Base-by-base conservation (phyloP, 1,140 invertebrate species). In the Heterodera schachtii region DNA sequence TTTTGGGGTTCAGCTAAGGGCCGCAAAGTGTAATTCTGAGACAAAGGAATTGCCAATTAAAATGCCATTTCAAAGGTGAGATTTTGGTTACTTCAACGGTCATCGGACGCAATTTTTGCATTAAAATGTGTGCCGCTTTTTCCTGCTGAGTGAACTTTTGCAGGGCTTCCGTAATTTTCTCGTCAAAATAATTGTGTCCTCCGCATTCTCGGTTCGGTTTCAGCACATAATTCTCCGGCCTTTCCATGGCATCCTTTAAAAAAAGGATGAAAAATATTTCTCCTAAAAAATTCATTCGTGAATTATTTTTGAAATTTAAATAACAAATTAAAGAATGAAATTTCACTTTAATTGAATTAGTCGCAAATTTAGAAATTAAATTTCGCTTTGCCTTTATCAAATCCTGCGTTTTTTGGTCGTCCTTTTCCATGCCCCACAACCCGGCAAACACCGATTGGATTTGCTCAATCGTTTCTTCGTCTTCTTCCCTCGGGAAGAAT, bases 141-240 rank as follows among this genome's bases (percentile, higher is more conserved):
- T 97, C 94, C 75, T 91, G 86, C 86, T 93, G 88, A 82, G 92
- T 92, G 87, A 95, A 93, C 47, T 91, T 90, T 81, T 92, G 85
- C 31, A 98, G 91, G 9, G 93, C 92, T 41, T 92, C 91, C 71
- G 82, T 74, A 69, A 98, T 93, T 66, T 97, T 93, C 2, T 93
- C 91, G 2, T 94, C 95, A 91, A 97, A 99, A 73, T 96, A 90
- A 90, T 99, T 98, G 91, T 98, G 95, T 6, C 92, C 92, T 90
- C 84, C 80, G 79, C 87, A 86, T 92, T 99, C 97, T 73, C 97
- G 92, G 90, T 99, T 96, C 2, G 97, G 97, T 91, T 99, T 99
- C 75, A 99, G 90, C 13, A 99, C 97, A 92, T 93, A 98, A 66
- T 93, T 93, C 67, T 94, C 92, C 1, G 96, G 95, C 85, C 94